Evolutionary conservation across 2,797 vertebrate genomes (phyloP).

Genomic region (Silurus lanzhouensis): DNA sequence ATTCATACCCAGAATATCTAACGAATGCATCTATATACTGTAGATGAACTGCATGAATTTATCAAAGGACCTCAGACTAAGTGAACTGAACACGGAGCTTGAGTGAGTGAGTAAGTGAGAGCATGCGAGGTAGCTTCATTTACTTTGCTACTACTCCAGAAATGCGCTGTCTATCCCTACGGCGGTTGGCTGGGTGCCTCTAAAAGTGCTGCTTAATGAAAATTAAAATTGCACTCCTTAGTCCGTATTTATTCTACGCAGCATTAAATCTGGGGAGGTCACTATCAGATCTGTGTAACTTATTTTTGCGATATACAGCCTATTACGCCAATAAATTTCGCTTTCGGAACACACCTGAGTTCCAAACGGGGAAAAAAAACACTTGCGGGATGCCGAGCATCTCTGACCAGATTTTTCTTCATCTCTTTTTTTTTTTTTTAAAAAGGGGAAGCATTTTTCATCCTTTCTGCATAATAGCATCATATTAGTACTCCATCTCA

Average conservation of each 20-base stretch:
- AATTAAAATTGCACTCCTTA: constrained; percentile 54
- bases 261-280: constrained; percentile 48
- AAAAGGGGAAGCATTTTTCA: constrained; percentile 50
- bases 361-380: constrained; percentile 41
- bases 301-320: constrained; percentile 55
- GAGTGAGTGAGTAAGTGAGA: background rate
- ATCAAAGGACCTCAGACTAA: constrained; percentile 8
- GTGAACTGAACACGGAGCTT: background rate
- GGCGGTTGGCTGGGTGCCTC: constrained; percentile 27
- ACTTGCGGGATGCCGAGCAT: constrained; percentile 20
- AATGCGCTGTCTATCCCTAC: constrained; percentile 40
- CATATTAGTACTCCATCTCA: constrained; percentile 57
- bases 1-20: background rate
- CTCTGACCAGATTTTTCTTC: constrained; percentile 8
- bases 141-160: constrained; percentile 35
- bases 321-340: constrained; percentile 58
- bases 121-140: constrained; percentile 13
- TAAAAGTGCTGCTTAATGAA: constrained; percentile 57
- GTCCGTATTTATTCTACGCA: constrained; percentile 49
- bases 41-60: constrained; percentile 19
- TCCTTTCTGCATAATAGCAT: constrained; percentile 58
- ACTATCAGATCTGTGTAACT: constrained; percentile 52
- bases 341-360: constrained; percentile 45
- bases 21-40: background rate
- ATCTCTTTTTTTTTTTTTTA: background rate